Evolutionary conservation across 2,888 invertebrate genomes (phyloP).

Genomic region (Mesoligia furuncula): DNA sequence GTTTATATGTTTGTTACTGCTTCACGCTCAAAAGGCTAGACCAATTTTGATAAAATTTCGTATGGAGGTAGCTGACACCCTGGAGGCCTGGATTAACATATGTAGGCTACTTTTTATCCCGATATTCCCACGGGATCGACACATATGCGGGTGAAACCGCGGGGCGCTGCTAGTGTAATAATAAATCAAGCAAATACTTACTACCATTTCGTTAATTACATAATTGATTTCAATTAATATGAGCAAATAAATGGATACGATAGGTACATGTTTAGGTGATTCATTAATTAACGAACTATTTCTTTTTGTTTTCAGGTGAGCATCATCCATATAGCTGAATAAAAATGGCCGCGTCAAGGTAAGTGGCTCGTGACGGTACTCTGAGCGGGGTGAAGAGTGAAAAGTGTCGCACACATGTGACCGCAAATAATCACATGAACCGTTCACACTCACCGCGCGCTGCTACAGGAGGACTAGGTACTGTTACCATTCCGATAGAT

Average conservation of each 20-base stretch:
- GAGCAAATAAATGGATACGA: neutral
- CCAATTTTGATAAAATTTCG: no score
- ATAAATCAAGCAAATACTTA: neutral
- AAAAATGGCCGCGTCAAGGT: slow-evolving; percentile 8
- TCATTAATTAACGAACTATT: slow-evolving; percentile 1
- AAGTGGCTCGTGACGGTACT: slow-evolving; percentile 19
- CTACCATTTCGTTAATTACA: neutral
- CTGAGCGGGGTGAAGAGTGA: no score
- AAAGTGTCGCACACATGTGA: neutral
- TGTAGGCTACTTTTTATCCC: no score
- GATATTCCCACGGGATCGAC: no score
- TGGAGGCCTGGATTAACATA: no score
- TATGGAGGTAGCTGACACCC: no score
- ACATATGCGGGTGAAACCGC: no score
- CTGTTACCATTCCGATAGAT: neutral
- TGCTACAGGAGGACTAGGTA: neutral
- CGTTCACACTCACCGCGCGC: neutral
- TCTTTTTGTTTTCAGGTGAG: slow-evolving; percentile 53
- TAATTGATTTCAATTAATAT: neutral
- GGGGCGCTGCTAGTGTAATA: neutral
- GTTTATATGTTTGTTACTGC: no score
- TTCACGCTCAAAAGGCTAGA: no score
- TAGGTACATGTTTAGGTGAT: neutral
- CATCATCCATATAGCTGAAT: slow-evolving; percentile 20
- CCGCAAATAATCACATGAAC: neutral